Percentiles rank a stretch among this genome's conserved stretches.
Evolutionary conservation across 2,888 invertebrate species (phyloP).

Genomic region (Cheilosia vernalis): DNA sequence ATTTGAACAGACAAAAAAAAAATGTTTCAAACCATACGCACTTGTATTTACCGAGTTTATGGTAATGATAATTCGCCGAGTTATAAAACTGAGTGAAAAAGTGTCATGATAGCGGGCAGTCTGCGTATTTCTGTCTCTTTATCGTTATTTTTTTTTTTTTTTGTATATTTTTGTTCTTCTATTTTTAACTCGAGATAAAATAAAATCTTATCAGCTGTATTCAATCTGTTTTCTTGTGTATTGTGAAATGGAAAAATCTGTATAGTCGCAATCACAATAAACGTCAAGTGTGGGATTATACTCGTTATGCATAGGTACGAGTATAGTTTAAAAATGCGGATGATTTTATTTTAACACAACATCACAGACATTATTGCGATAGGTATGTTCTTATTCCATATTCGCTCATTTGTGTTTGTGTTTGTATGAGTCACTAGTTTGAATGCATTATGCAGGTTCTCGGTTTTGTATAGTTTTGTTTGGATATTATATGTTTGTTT

Average conservation of each 20-base stretch:
- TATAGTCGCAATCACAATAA: not conserved
- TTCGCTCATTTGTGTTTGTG: too few species aligned
- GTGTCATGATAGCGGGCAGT: slow-evolving; percentile 44
- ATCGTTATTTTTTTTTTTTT: slow-evolving; percentile 18
- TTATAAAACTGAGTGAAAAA: slow-evolving; percentile 47
- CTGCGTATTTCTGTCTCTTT: slow-evolving; percentile 25
- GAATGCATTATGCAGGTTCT: too few species aligned
- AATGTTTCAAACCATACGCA: slow-evolving; percentile 38
- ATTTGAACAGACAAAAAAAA: slow-evolving; percentile 27
- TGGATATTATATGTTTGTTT: too few species aligned
- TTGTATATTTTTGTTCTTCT: slow-evolving; percentile 23
- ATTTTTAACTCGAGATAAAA: slow-evolving; percentile 64
- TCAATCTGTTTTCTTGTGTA: slow-evolving; percentile 55
- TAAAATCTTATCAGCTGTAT: slow-evolving; percentile 67
- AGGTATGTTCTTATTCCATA: too few species aligned
- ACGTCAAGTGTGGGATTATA: not conserved
- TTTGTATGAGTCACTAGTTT: too few species aligned
- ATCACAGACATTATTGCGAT: too few species aligned
- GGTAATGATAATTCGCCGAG: slow-evolving; percentile 61
- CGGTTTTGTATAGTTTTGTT: too few species aligned
- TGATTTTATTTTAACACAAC: too few species aligned
- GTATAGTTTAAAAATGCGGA: too few species aligned
- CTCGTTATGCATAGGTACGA: too few species aligned
- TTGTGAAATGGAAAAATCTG: slow-evolving; percentile 34
- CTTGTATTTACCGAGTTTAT: slow-evolving; percentile 59